Percentiles rank a stretch among this genome's conserved stretches.
Conservation (phyloP, 2,113 vertebrate species). For the Ciconia stormi region DNA sequence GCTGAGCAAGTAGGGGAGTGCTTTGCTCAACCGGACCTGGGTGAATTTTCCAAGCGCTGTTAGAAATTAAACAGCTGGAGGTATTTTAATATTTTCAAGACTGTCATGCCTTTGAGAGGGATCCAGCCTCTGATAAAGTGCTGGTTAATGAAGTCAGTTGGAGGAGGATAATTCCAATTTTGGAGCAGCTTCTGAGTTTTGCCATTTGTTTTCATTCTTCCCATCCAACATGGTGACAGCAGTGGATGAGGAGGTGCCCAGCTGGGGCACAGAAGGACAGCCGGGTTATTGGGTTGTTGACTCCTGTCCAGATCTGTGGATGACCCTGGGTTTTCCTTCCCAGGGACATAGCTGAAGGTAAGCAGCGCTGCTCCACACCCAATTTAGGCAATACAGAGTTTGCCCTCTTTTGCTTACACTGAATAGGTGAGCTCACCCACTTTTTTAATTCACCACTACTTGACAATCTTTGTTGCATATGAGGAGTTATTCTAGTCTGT, state of each 20-base stretch:
- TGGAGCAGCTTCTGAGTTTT: not conserved
- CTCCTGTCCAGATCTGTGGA: not conserved
- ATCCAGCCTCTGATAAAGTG: not conserved
- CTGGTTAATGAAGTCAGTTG: not conserved
- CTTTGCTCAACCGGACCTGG: not conserved
- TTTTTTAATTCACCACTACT: not conserved
- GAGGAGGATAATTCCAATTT: not conserved
- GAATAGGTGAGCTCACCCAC: not conserved
- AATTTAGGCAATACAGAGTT: not conserved
- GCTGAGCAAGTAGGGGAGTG: not conserved
- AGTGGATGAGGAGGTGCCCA: not conserved
- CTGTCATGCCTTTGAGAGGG: not conserved
- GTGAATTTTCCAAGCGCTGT: not conserved
- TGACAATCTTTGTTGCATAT: accelerated
- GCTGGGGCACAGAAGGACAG: not conserved
- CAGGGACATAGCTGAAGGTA: not conserved
- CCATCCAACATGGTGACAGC: not conserved
- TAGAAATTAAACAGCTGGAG: not conserved
- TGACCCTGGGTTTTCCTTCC: not conserved
- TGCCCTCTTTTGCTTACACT: not conserved
- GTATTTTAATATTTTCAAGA: not conserved
- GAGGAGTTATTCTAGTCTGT: not conserved
- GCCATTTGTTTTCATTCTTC: conserved; percentile 2
- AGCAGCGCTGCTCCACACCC: not conserved
- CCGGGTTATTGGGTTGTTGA: not conserved